Evolutionary conservation across 2,888 invertebrate genomes (phyloP).

Genomic region (Tholera decimalis): DNA sequence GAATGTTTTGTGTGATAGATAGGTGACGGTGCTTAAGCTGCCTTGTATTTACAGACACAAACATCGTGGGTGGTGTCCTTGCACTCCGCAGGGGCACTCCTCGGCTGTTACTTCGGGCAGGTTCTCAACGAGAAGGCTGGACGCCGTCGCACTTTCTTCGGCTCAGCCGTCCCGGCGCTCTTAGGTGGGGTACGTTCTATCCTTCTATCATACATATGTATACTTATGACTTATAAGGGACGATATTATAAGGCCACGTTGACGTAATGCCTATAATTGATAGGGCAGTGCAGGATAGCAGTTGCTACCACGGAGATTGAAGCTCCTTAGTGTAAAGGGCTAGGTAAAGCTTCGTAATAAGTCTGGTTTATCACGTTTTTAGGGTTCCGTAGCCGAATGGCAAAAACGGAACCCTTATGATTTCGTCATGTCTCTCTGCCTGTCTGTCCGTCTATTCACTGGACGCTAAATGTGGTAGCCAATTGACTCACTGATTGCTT

Average conservation of each 20-base stretch:
- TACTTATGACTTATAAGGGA: neutral
- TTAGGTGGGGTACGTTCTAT: slow-evolving; percentile 89
- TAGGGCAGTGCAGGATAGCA: too few species aligned
- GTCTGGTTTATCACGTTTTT: neutral
- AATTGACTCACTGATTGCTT: too few species aligned
- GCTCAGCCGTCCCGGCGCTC: slow-evolving; percentile 88
- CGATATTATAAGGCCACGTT: neutral
- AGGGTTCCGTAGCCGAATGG: too few species aligned
- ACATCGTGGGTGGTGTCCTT: slow-evolving; percentile 92
- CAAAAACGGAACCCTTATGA: too few species aligned
- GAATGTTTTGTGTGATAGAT: neutral
- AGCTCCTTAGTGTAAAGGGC: neutral
- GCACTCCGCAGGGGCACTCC: slow-evolving; percentile 90
- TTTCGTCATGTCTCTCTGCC: too few species aligned
- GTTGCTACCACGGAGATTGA: too few species aligned
- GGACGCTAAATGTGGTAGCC: too few species aligned
- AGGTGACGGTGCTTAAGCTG: neutral
- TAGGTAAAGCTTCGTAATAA: neutral
- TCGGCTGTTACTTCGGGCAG: slow-evolving; percentile 91
- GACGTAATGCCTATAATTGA: too few species aligned
- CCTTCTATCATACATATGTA: too few species aligned
- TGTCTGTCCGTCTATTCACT: too few species aligned
- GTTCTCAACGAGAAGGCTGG: slow-evolving; percentile 91
- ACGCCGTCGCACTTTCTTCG: slow-evolving; percentile 88
- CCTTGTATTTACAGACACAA: slow-evolving; percentile 78